Conservation (phyloP, 53 echinoderm and acorn worm species). For the Paracentrotus lividus region DNA sequence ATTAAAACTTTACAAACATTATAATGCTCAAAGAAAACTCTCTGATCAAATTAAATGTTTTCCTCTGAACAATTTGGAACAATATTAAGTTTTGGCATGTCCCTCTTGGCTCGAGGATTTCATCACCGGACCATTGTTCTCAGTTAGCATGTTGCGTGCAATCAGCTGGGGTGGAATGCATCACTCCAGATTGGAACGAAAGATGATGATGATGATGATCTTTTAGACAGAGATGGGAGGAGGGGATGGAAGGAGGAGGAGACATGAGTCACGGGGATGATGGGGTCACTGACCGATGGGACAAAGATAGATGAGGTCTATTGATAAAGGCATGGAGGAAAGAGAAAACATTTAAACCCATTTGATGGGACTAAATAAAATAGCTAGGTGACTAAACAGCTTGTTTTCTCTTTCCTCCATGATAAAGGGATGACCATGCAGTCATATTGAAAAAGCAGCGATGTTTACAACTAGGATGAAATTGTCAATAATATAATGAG, state of each 20-base stretch:
- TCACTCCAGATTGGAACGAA: slow-evolving; percentile 8
- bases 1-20: too few relatives aligned
- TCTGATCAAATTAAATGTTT: too few relatives aligned
- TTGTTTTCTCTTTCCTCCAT: too few relatives aligned
- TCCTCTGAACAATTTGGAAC: too few relatives aligned
- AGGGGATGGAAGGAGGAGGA: background rate
- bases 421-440: background rate
- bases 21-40: too few relatives aligned
- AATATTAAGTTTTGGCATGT: background rate
- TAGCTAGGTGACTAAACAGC: too few relatives aligned
- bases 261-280: slow-evolving; percentile 23
- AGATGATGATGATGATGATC: slow-evolving; percentile 38
- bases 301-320: background rate
- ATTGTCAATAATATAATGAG: too few relatives aligned
- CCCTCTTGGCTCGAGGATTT: background rate
- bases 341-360: too few relatives aligned
- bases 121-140: background rate
- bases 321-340: background rate
- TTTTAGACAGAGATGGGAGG: slow-evolving; percentile 21
- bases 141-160: background rate
- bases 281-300: slow-evolving; percentile 42
- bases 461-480: too few relatives aligned
- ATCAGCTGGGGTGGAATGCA: slow-evolving; percentile 18
- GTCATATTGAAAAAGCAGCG: too few relatives aligned
- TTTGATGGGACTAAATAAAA: too few relatives aligned